Conservation (phyloP, 2,888 invertebrate genomes). For the Dynastes grantii region DNA sequence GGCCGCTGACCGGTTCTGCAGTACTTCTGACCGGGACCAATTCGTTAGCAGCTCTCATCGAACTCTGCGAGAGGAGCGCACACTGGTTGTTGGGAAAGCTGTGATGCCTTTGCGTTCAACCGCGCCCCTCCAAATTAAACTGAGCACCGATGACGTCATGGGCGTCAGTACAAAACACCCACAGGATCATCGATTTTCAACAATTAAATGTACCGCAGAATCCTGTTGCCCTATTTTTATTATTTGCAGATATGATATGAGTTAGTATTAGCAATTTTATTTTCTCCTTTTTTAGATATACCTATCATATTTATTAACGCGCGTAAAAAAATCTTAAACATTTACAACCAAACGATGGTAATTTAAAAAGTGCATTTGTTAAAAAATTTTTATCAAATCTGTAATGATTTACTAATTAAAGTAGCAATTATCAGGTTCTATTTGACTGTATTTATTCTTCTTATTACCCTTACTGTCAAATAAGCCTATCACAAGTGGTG, state of each 20-base stretch:
- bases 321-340: too few relatives aligned
- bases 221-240: slow-evolving; percentile 10
- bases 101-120: slow-evolving; percentile 46
- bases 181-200: slow-evolving; percentile 64
- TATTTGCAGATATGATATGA: background rate
- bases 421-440: too few relatives aligned
- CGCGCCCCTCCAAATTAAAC: slow-evolving; percentile 63
- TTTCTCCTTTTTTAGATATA: background rate
- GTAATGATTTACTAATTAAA: too few relatives aligned
- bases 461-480: too few relatives aligned
- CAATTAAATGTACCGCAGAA: slow-evolving; percentile 48
- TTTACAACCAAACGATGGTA: too few relatives aligned
- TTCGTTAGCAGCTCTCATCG: slow-evolving; percentile 30
- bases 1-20: slow-evolving; percentile 39
- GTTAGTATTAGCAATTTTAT: slow-evolving; percentile 1
- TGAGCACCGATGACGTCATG: slow-evolving; percentile 71
- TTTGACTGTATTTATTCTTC: too few relatives aligned
- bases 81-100: slow-evolving; percentile 44
- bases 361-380: too few relatives aligned
- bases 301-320: too few relatives aligned
- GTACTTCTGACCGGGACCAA: slow-evolving; percentile 38
- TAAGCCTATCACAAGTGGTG: too few relatives aligned
- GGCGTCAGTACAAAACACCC: slow-evolving; percentile 64
- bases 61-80: slow-evolving; percentile 43
- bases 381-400: too few relatives aligned